These are phyloP conservation scores for Drosophila lacertosa DNA, from an alignment of 1,140 invertebrate genomes.

Conservation along the genomic window DNA sequence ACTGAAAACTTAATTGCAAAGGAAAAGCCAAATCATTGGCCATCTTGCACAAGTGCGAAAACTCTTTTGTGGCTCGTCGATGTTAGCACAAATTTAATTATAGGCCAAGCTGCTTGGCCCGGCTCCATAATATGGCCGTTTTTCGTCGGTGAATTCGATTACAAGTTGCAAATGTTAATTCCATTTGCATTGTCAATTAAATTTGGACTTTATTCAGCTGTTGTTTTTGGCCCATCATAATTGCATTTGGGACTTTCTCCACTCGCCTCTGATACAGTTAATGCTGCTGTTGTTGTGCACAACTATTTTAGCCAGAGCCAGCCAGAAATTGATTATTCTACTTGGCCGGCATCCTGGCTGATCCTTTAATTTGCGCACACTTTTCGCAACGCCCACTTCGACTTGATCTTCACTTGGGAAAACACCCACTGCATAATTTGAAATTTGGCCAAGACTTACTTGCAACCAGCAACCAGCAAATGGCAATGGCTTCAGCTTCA, in stretches of 20 bases:
- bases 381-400: slow-evolving; percentile 64
- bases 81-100: slow-evolving; percentile 59
- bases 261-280: too few species aligned
- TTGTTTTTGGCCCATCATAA: slow-evolving; percentile 40
- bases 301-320: slow-evolving; percentile 3
- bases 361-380: slow-evolving; percentile 51
- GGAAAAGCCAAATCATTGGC: neutral
- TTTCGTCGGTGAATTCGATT: slow-evolving; percentile 60
- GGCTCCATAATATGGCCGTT: slow-evolving; percentile 9
- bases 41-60: slow-evolving; percentile 22
- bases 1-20: neutral
- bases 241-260: slow-evolving; percentile 51
- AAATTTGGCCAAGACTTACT: slow-evolving; percentile 49
- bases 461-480: slow-evolving; percentile 22
- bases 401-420: neutral
- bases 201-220: slow-evolving; percentile 19
- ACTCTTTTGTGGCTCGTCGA: slow-evolving; percentile 41
- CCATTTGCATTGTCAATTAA: slow-evolving; percentile 79
- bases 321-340: slow-evolving; percentile 24
- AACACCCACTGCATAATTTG: slow-evolving; percentile 50
- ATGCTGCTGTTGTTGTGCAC: slow-evolving; percentile 1
- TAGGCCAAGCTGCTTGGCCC: slow-evolving; percentile 13
- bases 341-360: slow-evolving; percentile 21
- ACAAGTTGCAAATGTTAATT: slow-evolving; percentile 71
- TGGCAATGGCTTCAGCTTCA: neutral